Percentiles rank a stretch among this genome's conserved stretches.
Conservation (phyloP, 2,888 invertebrate species). For the Lepidocyrtinus sp. region DNA sequence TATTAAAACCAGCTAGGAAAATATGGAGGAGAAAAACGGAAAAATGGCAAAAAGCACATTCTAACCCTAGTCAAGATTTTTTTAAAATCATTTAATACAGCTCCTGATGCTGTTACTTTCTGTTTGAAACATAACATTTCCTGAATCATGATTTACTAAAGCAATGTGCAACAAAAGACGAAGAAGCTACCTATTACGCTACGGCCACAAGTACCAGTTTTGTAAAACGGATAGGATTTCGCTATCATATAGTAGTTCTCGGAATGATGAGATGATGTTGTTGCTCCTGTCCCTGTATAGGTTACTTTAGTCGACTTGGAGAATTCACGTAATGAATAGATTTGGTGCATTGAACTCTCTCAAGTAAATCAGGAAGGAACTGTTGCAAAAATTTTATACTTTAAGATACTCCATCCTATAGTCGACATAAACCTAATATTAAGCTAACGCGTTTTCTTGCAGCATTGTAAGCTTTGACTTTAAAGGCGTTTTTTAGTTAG, state of each 20-base stretch:
- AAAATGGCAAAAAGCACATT: neutral
- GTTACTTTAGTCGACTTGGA: neutral
- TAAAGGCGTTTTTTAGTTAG: neutral
- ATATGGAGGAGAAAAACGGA: too few species aligned
- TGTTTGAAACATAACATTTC: too few species aligned
- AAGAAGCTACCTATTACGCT: too few species aligned
- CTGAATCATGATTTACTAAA: too few species aligned
- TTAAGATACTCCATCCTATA: neutral
- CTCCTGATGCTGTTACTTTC: neutral
- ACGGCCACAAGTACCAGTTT: too few species aligned
- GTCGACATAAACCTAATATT: neutral
- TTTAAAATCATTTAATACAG: too few species aligned
- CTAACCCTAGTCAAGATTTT: too few species aligned
- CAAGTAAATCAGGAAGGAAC: slow-evolving; percentile 54
- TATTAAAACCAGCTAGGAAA: neutral
- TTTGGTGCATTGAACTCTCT: slow-evolving; percentile 53
- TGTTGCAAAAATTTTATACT: neutral
- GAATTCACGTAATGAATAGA: slow-evolving; percentile 27
- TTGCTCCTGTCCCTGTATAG: too few species aligned
- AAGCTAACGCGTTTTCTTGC: neutral
- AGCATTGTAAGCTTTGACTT: neutral
- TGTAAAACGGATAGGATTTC: too few species aligned
- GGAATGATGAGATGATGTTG: too few species aligned
- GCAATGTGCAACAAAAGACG: too few species aligned
- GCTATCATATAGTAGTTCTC: too few species aligned